Percentiles rank a stretch among this genome's conserved stretches.
These are phyloP conservation scores for Acrobasis suavella DNA, from an alignment of 2,888 invertebrate genomes.

Conservation along the genomic window DNA sequence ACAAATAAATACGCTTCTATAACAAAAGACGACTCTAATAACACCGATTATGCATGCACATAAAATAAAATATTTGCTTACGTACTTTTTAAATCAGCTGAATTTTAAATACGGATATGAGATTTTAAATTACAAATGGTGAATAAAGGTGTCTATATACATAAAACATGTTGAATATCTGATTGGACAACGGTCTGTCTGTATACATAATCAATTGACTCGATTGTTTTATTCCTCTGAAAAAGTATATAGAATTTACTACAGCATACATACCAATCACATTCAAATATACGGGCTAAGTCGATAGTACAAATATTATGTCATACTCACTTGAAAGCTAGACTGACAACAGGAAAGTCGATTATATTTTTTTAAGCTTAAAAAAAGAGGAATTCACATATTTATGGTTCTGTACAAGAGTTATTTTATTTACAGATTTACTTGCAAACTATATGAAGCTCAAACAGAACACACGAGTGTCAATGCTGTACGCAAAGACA, in stretches of 20 bases:
- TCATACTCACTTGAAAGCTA: too few relatives aligned
- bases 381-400: too few relatives aligned
- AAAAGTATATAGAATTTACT: background rate
- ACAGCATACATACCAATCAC: too few relatives aligned
- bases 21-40: slow-evolving; percentile 14
- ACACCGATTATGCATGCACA: slow-evolving; percentile 18
- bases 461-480: too few relatives aligned
- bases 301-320: too few relatives aligned
- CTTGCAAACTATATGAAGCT: too few relatives aligned
- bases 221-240: background rate
- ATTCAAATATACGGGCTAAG: too few relatives aligned
- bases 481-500: too few relatives aligned
- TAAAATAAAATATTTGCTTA: slow-evolving; percentile 17
- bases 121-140: slow-evolving; percentile 18
- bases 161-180: slow-evolving; percentile 18
- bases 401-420: too few relatives aligned
- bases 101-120: slow-evolving; percentile 20
- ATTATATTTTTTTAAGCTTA: too few relatives aligned
- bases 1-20: slow-evolving; percentile 10
- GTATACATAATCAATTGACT: slow-evolving; percentile 19
- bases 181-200: slow-evolving; percentile 10
- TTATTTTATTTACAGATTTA: too few relatives aligned
- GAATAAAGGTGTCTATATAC: slow-evolving; percentile 17
- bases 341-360: too few relatives aligned
- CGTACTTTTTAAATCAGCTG: slow-evolving; percentile 11